These are phyloP conservation scores for Drosophila ambigua DNA, from an alignment of 1,140 invertebrate species.

Conservation along the genomic window DNA sequence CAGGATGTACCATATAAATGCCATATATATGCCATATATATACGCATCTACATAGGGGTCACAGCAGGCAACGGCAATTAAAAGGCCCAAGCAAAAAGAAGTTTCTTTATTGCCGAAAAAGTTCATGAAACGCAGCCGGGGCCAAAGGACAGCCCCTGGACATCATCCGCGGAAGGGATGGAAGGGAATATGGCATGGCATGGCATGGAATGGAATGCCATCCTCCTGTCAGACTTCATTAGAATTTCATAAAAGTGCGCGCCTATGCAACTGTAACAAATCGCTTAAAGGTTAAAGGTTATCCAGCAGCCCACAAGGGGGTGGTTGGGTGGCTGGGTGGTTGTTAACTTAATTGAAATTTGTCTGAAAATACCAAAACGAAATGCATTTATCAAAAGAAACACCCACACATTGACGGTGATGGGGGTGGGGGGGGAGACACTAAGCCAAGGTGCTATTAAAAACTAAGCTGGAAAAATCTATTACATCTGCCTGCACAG, in stretches of 20 bases:
- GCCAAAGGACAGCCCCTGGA: conserved; percentile 13
- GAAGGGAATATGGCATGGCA: too few relatives aligned
- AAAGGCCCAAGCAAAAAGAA: conserved; percentile 58
- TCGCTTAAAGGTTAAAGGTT: conserved; percentile 43
- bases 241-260: conserved; percentile 65
- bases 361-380: conserved; percentile 42
- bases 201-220: too few relatives aligned
- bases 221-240: conserved; percentile 62
- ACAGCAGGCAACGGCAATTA: conserved; percentile 70
- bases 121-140: conserved; percentile 65
- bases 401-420: too few relatives aligned
- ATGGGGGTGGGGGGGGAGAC: background rate
- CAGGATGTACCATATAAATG: background rate
- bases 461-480: conserved; percentile 68
- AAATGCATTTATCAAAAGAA: conserved; percentile 75
- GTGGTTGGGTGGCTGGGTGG: conserved; percentile 2
- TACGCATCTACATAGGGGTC: conserved; percentile 4
- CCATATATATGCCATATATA: background rate
- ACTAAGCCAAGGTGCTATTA: conserved; percentile 42
- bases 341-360: conserved; percentile 60
- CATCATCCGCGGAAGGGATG: too few relatives aligned
- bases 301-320: background rate
- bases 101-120: conserved; percentile 64
- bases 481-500: conserved; percentile 41
- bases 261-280: conserved; percentile 53